Evolutionary conservation across 2,113 vertebrate genomes (phyloP), one percentile per base, ranked within the genome.

Genomic region (Mastomys natalensis): DNA sequence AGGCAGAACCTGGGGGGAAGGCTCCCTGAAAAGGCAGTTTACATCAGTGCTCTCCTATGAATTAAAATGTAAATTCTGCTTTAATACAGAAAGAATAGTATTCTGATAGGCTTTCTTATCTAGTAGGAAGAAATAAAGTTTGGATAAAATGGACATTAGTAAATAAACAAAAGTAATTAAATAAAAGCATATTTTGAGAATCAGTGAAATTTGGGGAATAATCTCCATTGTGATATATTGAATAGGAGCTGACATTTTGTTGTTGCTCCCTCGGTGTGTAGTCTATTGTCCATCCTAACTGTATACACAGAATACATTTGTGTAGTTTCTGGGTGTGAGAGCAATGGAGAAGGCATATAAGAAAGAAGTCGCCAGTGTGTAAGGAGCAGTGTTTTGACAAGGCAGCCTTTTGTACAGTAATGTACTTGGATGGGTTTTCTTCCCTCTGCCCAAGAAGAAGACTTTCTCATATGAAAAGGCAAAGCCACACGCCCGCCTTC

Each of bases 21-120:
- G 84, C 51, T 68, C 55, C 89, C 66, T 91, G 82, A 89, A 95
- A 96, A 92, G 77, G 60, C 26, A 84, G 53, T 87, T 97, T 95
- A 72, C 26, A 88, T 2, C 62, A 86, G 48, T 90, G 24, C 15
- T 95, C 62, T 94, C 87, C 4, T 89, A 92, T 91, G 73, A 95
- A 93, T 60, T 90, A 78, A 95, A 84, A 40, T 95, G 58, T 48
- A 97, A 94, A 93, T 82, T 2, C 40, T 53, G 40, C 68, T 87
- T 94, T 82, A 82, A 3, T 91, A 80, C 3, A 73, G 34, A 88
- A n/a, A 96, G 12, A 93, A 82, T 48, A 82, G 84, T 77, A 84
- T 64, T 95, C 34, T 94, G 26, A 11, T 48, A 60, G 40, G 10
- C 1, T 9, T 87, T 58, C 68, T 68, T 74, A 93, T 85, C 90